These are phyloP conservation scores for Prinia subflava DNA, from an alignment of 2,113 vertebrate species.

Conservation along the genomic window DNA sequence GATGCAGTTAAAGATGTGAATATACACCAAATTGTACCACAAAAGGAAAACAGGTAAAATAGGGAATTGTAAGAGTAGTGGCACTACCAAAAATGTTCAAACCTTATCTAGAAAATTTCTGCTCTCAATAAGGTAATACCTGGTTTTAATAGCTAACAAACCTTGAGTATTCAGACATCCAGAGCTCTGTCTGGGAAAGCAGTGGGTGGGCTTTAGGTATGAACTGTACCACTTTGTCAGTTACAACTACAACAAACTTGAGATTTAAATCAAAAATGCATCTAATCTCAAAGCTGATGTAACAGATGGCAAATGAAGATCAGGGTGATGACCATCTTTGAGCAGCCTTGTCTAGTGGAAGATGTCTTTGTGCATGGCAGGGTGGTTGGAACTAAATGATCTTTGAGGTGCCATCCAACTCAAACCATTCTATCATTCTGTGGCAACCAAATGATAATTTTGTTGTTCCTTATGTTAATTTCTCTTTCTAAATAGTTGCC, in stretches of 20 bases:
- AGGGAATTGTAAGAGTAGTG: neutral
- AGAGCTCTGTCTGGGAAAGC: neutral
- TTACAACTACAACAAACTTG: neutral
- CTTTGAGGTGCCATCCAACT: neutral
- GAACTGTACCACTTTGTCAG: neutral
- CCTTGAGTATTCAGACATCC: neutral
- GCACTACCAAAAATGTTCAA: neutral
- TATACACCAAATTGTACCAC: neutral
- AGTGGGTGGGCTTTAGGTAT: neutral
- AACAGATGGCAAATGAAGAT: neutral
- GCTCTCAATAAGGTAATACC: neutral
- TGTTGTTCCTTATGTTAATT: neutral
- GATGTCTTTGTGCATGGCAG: neutral
- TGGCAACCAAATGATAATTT: neutral
- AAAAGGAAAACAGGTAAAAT: neutral
- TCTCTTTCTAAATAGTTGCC: neutral
- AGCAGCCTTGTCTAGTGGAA: neutral
- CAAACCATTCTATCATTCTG: neutral
- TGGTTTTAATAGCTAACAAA: neutral
- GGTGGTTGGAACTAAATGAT: neutral
- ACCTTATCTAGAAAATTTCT: neutral
- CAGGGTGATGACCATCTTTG: neutral
- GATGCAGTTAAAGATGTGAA: neutral
- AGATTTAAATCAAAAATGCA: neutral
- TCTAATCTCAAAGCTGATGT: neutral